Evolutionary conservation across 2,113 vertebrate species (phyloP).

Genomic region (Toxotes chatareus): DNA sequence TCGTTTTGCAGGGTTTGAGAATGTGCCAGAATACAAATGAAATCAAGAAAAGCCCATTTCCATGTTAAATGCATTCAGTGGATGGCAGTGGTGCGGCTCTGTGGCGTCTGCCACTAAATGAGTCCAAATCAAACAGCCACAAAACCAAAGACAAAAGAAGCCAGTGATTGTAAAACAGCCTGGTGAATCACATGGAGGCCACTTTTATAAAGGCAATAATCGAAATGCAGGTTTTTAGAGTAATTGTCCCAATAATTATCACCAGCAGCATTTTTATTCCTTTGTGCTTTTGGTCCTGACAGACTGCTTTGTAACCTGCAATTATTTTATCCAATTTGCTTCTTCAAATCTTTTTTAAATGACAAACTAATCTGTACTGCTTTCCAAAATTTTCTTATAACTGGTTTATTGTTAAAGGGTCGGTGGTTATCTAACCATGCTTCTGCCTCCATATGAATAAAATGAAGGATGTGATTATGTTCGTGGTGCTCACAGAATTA

Average conservation of each 20-base stretch:
- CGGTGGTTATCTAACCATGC: neutral
- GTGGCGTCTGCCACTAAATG: slow-evolving; percentile 5
- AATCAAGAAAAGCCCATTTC: slow-evolving; percentile 21
- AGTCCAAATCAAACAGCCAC: slow-evolving; percentile 15
- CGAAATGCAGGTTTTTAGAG: slow-evolving; percentile 48
- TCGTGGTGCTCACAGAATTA: no score
- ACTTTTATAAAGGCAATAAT: slow-evolving; percentile 59
- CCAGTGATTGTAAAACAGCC: slow-evolving; percentile 45
- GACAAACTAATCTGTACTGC: neutral
- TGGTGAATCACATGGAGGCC: slow-evolving; percentile 15
- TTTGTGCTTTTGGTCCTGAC: slow-evolving; percentile 42
- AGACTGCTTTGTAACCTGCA: slow-evolving; percentile 19
- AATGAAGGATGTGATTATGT: no score
- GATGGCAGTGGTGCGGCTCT: neutral
- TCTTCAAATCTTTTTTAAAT: slow-evolving; percentile 23
- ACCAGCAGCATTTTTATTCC: slow-evolving; percentile 44
- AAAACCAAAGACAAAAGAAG: slow-evolving; percentile 33
- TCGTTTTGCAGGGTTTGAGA: slow-evolving; percentile 7
- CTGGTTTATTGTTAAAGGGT: neutral
- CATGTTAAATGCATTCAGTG: slow-evolving; percentile 8
- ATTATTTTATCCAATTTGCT: slow-evolving; percentile 50
- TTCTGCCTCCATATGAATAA: neutral
- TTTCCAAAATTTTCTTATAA: neutral
- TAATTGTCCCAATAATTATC: slow-evolving; percentile 62
- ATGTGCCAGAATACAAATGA: slow-evolving; percentile 47